phyloP scores from a whole-genome alignment of 2,797 vertebrate species.

The Mastacembelus armatus region DNA sequence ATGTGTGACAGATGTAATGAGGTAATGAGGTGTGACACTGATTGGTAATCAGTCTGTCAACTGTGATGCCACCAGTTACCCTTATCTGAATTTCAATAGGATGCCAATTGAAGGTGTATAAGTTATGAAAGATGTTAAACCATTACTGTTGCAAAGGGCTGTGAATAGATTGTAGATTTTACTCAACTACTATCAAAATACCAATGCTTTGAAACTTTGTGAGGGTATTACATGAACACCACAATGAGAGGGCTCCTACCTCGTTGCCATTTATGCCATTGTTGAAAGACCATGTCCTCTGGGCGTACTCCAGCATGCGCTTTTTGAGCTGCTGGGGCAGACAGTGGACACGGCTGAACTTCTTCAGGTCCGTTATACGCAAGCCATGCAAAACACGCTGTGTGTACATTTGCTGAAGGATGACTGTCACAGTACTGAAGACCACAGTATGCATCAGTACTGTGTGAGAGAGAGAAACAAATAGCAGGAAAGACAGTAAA shows the following conservation, averaged over 20 bases:
- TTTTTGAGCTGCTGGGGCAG: constrained; percentile 96
- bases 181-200: constrained; percentile 16
- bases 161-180: constrained; percentile 1
- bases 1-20: constrained; percentile 57
- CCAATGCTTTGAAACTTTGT: neutral
- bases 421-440: constrained; percentile 97
- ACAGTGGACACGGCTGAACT: constrained; percentile 95
- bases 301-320: constrained; percentile 97
- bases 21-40: constrained; percentile 61
- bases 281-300: constrained; percentile 98
- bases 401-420: constrained; percentile 98
- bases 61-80: constrained; percentile 33
- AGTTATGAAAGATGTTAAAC: constrained; percentile 20
- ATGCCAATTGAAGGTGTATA: constrained; percentile 20
- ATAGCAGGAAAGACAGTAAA: neutral
- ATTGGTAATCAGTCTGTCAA: constrained; percentile 57
- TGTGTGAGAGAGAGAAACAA: constrained; percentile 60
- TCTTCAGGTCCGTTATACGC: constrained; percentile 97
- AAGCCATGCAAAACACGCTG: constrained; percentile 96
- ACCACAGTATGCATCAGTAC: constrained; percentile 97
- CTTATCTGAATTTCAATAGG: constrained; percentile 52
- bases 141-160: constrained; percentile 20
- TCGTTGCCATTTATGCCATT: constrained; percentile 95
- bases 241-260: constrained; percentile 77
- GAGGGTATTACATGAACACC: constrained; percentile 30